Base-by-base conservation (phyloP, 2,888 invertebrate species). In the Chirona hameri region DNA sequence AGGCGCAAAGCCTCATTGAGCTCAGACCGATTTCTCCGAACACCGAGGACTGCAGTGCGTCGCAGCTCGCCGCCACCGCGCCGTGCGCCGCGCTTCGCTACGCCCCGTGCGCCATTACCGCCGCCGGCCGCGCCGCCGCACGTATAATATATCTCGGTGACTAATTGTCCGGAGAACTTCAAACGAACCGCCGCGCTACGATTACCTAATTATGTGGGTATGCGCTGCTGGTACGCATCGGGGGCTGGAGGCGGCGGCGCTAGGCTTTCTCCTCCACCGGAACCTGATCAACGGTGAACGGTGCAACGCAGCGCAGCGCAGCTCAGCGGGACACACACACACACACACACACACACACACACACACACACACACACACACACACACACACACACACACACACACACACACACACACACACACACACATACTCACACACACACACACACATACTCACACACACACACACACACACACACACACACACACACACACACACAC, bases 141-240 rank as follows among this genome's bases (percentile, higher is more conserved):
- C 39, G 76, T 39, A 76, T 76, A 76, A 76, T 76, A 24, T 76
- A 76, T 46, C 5, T 39, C 46, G 46, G 76, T 46, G 76, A 76
- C 76, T 76, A 76, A 76, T 76, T 76, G 76, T n/a, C 39, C 46
- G 76, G 24, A 76, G 39, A 76, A 76, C 76, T 76, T 76, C 76
- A 76, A 76, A 76, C 24, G 76, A 3, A 21, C 76, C 76, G 76
- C 76, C 76, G 76, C 39, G 39, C 39, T 10, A 24, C 39, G 10
- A 46, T 76, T 76, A 46, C 46, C 24, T 76, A 39, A 76, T 76
- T 76, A 76, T 24, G 46, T 21, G 24, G 76, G 76, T 76, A 39
- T 24, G 46, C 76, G 46, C 76, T 39, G 46, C 2, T 1, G 76
- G 72, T 72, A 76, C 76, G 76, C 76, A 76, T 9, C 18, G 39